A percentile compares a stretch with the other conserved stretches of the same genome.
Evolutionary conservation across 1,140 invertebrate species (phyloP).

Genomic region (Paraescarpia echinospica): DNA sequence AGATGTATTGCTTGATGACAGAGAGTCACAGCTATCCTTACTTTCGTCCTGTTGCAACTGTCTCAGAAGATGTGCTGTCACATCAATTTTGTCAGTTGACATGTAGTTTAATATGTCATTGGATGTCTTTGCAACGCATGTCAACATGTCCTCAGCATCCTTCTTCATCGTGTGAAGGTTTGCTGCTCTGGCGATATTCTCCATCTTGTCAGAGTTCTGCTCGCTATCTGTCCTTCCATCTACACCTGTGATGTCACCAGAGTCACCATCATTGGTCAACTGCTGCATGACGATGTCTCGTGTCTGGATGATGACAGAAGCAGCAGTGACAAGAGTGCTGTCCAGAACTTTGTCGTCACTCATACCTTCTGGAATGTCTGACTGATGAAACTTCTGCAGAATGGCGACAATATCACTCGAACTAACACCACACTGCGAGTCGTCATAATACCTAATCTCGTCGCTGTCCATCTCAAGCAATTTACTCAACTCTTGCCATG

Average conservation of each 20-base stretch:
- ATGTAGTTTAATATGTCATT: background rate
- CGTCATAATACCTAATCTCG: background rate
- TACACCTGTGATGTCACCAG: background rate
- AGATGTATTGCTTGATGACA: background rate
- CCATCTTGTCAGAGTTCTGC: background rate
- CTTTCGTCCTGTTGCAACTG: background rate
- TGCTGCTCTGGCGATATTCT: background rate
- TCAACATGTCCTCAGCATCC: background rate
- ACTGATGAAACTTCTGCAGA: background rate
- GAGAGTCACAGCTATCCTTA: background rate
- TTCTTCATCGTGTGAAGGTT: background rate
- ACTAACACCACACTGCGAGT: background rate
- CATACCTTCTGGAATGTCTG: background rate
- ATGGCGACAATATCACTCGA: background rate
- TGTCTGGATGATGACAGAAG: background rate
- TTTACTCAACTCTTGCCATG: background rate
- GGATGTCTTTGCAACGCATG: background rate
- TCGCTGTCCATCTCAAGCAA: background rate
- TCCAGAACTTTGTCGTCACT: background rate
- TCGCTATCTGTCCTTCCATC: background rate
- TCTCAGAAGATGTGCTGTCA: background rate
- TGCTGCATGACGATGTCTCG: background rate
- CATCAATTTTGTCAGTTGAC: background rate
- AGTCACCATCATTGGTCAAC: background rate
- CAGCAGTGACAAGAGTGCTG: background rate